A percentile compares a stretch with the other conserved stretches of the same genome.
Evolutionary conservation across 2,113 vertebrate species (phyloP).

Genomic region (Philantomba maxwellii): DNA sequence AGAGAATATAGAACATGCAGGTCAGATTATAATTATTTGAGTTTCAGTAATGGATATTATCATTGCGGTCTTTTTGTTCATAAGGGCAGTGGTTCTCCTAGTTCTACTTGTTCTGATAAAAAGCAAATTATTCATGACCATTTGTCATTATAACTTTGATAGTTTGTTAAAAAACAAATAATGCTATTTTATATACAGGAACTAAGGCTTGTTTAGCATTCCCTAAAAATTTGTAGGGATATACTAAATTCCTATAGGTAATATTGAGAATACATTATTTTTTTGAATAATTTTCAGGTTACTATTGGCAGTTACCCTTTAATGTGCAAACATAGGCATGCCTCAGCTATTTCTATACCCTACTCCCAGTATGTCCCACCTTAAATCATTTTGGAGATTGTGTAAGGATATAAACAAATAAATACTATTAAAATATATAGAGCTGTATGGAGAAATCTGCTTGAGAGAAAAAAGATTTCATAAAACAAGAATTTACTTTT

Average conservation of each 20-base stretch:
- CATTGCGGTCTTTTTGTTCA: not conserved
- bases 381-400: not conserved
- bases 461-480: not conserved
- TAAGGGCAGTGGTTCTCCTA: not conserved
- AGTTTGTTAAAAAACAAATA: conserved; percentile 29
- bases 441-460: not conserved
- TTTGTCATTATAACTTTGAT: not conserved
- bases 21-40: not conserved
- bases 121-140: not conserved
- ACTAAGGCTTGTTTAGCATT: not conserved
- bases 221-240: not conserved
- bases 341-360: not conserved
- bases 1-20: not conserved
- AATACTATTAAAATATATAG: not conserved
- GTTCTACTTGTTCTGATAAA: not conserved
- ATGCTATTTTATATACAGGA: conserved; percentile 8
- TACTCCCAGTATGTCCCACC: not conserved
- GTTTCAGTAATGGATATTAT: not conserved
- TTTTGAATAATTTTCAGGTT: not conserved
- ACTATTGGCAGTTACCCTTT: not conserved
- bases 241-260: not conserved
- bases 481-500: not conserved
- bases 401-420: not conserved
- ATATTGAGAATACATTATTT: not conserved
- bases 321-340: not conserved